Evolutionary conservation across 2,797 vertebrate species (phyloP), one percentile per base, ranked within the genome.

Genomic region (Leuciscus waleckii): DNA sequence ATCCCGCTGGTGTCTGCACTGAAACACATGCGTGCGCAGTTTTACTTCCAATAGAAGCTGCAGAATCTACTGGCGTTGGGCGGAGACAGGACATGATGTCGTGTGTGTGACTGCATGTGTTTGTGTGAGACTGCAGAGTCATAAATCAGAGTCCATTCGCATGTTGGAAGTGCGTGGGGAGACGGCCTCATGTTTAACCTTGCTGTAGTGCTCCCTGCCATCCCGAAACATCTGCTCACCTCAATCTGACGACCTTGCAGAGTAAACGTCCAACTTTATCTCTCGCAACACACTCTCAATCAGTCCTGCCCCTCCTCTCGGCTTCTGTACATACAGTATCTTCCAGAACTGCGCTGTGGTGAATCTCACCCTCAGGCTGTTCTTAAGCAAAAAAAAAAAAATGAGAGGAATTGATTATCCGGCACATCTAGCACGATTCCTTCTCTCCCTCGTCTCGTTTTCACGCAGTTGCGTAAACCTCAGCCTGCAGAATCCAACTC

Each of bases 401-500:
- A 92, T 88, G 89, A 90, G 83, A 90, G 90, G 86, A 90, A 91
- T 89, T 93, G 91, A 94, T 94, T 92, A 89, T 81, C 88, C 67
- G 80, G 82, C 85, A 86, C 84, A 89, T 71, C 81, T 89, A 86
- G 79, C 43, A 82, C 71, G 90, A 89, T 87, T 88, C 82, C 19
- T 79, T 86, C 88, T 88, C 83, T 41, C 54, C 19, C 74, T 71
- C 37, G 35, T 39, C 65, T 37, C 14, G 17, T 29, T 79, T 90
- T 88, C 87, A 86, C 88, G 86, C 86, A 89, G 79, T 79, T 84
- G 75, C 39, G 26, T 78, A 84, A 79, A 84, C 58, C 68, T 67
- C 84, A 73, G 68, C 32, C 68, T 26, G 54, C 77, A 80, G 77
- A 85, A 26, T 79, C 17, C 43, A 80, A 73, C 77, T 74, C 49